A percentile compares a stretch with the other conserved stretches of the same genome.
These are phyloP conservation scores for Murina feae DNA, from an alignment of 2,113 vertebrate genomes.

Conservation along the genomic window DNA sequence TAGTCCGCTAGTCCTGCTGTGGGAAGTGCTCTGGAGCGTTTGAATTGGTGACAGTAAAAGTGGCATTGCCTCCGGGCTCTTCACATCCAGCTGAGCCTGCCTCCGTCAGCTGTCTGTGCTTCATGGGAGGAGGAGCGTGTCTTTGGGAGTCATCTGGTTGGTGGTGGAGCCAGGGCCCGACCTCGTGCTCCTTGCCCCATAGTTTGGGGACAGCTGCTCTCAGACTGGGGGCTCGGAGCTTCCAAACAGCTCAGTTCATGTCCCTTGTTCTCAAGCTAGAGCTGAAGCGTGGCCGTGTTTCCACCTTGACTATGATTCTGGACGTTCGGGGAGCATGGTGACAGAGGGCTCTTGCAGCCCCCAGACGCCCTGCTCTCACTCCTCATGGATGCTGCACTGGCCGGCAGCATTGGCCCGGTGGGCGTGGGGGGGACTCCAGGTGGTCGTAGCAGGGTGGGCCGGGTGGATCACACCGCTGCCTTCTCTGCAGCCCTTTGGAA, in stretches of 20 bases:
- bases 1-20: accelerated
- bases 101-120: background rate
- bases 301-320: background rate
- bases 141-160: background rate
- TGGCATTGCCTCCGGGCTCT: background rate
- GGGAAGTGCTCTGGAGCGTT: accelerated
- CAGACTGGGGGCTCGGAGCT: background rate
- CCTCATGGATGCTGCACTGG: background rate
- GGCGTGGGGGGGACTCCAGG: background rate
- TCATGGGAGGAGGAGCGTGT: background rate
- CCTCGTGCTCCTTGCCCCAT: background rate
- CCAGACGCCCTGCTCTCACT: background rate
- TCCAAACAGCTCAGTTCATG: background rate
- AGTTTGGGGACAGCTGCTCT: too few species aligned
- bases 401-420: background rate
- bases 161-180: background rate
- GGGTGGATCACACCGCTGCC: accelerated
- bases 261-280: background rate
- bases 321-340: background rate
- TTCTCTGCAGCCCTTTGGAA: background rate
- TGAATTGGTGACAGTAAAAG: background rate
- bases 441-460: background rate
- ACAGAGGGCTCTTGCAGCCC: too few species aligned
- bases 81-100: background rate
- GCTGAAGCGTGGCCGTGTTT: background rate